phyloP scores from a whole-genome alignment of 2,113 vertebrate genomes.

The Mus spicilegus region DNA sequence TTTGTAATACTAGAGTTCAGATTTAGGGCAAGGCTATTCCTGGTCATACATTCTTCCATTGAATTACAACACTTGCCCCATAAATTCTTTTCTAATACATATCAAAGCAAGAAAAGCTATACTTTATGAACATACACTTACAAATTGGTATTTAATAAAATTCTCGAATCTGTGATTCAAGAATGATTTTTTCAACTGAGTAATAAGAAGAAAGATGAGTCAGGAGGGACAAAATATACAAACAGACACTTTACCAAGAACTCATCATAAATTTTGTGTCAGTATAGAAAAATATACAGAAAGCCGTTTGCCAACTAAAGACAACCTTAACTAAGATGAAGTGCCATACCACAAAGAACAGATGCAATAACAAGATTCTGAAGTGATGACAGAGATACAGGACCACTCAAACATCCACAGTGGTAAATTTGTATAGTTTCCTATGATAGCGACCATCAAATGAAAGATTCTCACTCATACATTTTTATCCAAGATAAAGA shows the following conservation, averaged over 20 bases:
- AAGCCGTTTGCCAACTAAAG: not conserved
- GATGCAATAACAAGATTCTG: not conserved
- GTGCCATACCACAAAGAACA: not conserved
- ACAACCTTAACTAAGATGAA: not conserved
- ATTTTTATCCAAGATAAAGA: not conserved
- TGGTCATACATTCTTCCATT: not conserved
- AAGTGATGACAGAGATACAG: not conserved
- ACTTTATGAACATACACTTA: not conserved
- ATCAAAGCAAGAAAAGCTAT: not conserved
- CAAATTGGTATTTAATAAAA: not conserved
- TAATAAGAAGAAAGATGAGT: not conserved
- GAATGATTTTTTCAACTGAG: not conserved
- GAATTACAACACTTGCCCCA: not conserved
- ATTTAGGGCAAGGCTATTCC: accelerated
- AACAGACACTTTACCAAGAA: not conserved
- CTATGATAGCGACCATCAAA: not conserved
- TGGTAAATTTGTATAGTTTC: not conserved
- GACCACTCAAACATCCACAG: not conserved
- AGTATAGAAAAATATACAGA: not conserved
- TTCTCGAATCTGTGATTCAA: not conserved
- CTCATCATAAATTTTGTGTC: not conserved
- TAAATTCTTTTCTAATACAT: not conserved
- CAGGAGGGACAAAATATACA: not conserved
- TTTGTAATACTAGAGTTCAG: not conserved
- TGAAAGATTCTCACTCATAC: not conserved